Base-by-base conservation (phyloP, 2,797 vertebrate species). In the Anguilla pacifica region DNA sequence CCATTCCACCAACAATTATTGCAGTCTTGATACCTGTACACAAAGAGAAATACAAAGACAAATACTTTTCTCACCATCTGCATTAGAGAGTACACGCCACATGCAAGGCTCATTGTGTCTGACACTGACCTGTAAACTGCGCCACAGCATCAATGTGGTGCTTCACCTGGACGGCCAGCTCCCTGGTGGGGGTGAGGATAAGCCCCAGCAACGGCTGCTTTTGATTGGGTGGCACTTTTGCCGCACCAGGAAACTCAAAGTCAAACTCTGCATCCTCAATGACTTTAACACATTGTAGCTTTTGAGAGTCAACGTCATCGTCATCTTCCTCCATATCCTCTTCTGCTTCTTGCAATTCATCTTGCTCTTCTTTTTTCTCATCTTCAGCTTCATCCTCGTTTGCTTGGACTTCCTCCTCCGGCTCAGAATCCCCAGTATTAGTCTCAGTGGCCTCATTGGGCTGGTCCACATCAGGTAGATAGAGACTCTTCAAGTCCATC, bases 131-230 rank as follows among this genome's bases (percentile, higher is more conserved):
- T 92, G 98, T 97, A 94, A 98, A 99, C 92, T 93, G 97, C 25
- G 98, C 95, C 2, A 97, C 95, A 17, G 98, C 98, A 88, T 99
- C 98, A n/a, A 99, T 96, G 89, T 99, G 98, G 90, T 99, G 97
- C 86, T 98, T 99, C 88, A 99, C 98, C 94, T 99, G 98, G 59
- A 99, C 96, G 3, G 99, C 99, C 87, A 99, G 95, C 94, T 99
- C 98, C 92, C 98, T 97, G 61, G 98, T 99, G 59, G 99, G 99
- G 39, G 98, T 97, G 89, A 99, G 97, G 85, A 99, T 96, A 86
- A 99, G 95, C 0, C 98, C 98, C 4, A 99, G 96, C 87, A 99
- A 95, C 86, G 98, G 98, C 2, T 86, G 94, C 87, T 88, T 93
- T 57, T 87, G 90, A 59, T 61, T 51, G 2, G n/a, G 64, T 2